phyloP scores from a whole-genome alignment of 2,113 vertebrate species.

The Ameiurus melas region DNA sequence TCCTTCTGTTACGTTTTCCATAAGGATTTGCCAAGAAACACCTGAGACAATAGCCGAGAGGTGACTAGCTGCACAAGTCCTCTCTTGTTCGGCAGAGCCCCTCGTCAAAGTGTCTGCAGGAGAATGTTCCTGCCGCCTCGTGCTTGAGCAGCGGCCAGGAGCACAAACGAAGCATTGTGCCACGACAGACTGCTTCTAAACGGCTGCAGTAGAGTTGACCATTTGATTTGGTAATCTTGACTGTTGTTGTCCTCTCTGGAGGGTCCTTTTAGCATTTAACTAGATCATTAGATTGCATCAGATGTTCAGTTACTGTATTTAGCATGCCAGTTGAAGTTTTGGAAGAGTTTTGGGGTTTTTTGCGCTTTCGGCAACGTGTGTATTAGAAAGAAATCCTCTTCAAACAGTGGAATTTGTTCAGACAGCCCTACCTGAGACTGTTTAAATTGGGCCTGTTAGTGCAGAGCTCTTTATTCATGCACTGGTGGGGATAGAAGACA shows the following conservation, averaged over 20 bases:
- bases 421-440: background rate
- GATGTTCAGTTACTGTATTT: background rate
- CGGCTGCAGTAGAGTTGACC: background rate
- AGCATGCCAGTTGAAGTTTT: background rate
- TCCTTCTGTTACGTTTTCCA: constrained; percentile 61
- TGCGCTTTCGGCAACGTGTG: background rate
- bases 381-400: background rate
- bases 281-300: background rate
- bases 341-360: background rate
- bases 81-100: constrained; percentile 56
- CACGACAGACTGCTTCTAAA: background rate
- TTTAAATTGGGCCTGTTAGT: background rate
- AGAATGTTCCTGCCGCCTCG: constrained; percentile 26
- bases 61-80: constrained; percentile 57
- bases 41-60: constrained; percentile 59
- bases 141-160: background rate
- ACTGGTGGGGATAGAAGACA: background rate
- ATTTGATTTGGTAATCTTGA: constrained; percentile 15
- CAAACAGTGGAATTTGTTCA: background rate
- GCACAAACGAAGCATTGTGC: constrained; percentile 34
- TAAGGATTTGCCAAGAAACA: constrained; percentile 59
- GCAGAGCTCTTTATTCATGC: background rate
- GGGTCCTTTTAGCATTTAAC: background rate
- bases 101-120: constrained; percentile 30
- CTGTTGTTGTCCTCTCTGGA: background rate